Conservation (phyloP, 2,113 vertebrate genomes). For the Promerops cafer region DNA sequence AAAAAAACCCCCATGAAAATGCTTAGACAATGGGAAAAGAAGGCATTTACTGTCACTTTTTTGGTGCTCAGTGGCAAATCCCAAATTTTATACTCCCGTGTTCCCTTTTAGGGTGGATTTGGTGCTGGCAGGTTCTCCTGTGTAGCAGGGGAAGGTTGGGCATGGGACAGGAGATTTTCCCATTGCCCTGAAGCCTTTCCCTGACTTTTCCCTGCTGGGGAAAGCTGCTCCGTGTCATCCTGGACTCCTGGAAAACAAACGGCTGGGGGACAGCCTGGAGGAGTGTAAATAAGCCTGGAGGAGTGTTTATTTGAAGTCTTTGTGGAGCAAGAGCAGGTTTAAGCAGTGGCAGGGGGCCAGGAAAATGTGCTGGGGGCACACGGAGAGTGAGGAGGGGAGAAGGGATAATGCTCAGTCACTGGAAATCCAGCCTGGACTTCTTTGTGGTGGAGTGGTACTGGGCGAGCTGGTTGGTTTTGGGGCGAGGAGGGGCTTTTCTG, state of each 20-base stretch:
- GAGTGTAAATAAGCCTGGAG: not conserved
- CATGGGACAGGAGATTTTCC: not conserved
- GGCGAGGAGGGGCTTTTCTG: not conserved
- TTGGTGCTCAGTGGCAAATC: not conserved
- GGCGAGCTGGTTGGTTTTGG: not conserved
- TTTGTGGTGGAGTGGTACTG: not conserved
- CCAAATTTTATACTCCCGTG: not conserved
- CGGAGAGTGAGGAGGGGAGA: not conserved
- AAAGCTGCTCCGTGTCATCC: not conserved
- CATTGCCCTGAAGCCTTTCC: not conserved
- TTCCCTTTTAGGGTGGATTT: not conserved
- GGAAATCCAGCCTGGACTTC: not conserved
- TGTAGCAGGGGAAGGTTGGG: not conserved
- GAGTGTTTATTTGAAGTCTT: constrained; percentile 59
- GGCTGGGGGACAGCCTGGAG: not conserved
- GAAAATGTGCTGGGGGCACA: not conserved
- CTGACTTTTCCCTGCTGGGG: not conserved
- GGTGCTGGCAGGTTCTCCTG: not conserved
- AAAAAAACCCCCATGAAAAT: not conserved
- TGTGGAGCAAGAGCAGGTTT: constrained; percentile 14
- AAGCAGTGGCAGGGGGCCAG: constrained; percentile 26
- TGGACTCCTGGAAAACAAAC: not conserved
- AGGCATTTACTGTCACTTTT: not conserved
- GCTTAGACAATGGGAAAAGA: not conserved
- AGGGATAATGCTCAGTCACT: not conserved